Conservation (phyloP, 53 echinoderm and acorn worm species). For the Apostichopus leukothele region DNA sequence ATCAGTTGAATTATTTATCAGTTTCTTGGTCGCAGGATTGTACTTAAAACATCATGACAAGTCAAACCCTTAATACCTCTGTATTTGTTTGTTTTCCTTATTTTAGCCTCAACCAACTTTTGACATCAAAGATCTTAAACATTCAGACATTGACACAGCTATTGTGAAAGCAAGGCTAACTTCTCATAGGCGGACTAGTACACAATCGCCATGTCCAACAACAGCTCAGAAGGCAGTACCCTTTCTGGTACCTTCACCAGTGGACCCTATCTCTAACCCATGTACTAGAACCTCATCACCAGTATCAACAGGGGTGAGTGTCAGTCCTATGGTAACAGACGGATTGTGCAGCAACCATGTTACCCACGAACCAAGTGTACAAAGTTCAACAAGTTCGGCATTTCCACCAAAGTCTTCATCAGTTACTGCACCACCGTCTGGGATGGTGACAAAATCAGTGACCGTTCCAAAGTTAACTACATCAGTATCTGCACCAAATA, state of each 20-base stretch:
- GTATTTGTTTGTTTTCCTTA: neutral
- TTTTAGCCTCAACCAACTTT: slow-evolving; percentile 61
- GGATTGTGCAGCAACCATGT: neutral
- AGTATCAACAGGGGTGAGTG: neutral
- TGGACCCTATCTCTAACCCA: neutral
- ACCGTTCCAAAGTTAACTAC: slow-evolving; percentile 14
- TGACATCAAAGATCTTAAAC: slow-evolving; percentile 67
- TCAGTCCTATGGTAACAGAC: neutral
- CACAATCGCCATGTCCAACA: neutral
- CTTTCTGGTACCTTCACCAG: slow-evolving; percentile 18
- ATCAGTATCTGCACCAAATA: slow-evolving; percentile 2
- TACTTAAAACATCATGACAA: too few species aligned
- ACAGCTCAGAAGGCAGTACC: neutral
- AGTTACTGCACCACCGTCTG: slow-evolving; percentile 14
- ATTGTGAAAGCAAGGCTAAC: slow-evolving; percentile 71
- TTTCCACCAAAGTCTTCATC: neutral
- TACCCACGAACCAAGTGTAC: neutral
- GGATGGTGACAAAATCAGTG: neutral
- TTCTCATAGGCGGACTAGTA: neutral
- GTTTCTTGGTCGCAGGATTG: too few species aligned
- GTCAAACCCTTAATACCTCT: neutral
- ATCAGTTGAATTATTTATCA: too few species aligned
- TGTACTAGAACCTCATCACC: neutral
- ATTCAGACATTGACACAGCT: slow-evolving; percentile 58
- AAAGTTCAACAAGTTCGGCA: neutral